These are phyloP conservation scores for Anseranas semipalmata DNA, from an alignment of 2,113 vertebrate genomes.

Conservation along the genomic window DNA sequence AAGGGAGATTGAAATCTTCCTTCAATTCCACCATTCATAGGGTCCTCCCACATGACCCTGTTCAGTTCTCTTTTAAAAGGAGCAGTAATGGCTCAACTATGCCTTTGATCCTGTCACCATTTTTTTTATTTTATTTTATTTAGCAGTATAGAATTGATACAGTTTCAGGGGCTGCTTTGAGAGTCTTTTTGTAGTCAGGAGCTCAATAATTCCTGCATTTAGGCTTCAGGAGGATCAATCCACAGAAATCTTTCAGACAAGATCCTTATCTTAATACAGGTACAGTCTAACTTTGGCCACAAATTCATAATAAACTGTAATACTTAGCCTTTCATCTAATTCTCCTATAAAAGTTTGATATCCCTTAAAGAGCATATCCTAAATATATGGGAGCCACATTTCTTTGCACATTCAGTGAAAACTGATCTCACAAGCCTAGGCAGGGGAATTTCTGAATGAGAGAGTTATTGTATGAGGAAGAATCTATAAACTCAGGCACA, in stretches of 20 bases:
- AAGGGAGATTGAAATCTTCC: conserved; percentile 45
- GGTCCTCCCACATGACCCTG: conserved; percentile 36
- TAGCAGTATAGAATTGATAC: conserved; percentile 37
- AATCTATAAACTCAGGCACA: conserved; percentile 15
- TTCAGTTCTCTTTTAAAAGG: conserved; percentile 34
- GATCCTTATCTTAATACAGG: conserved; percentile 6
- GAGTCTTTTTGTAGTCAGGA: conserved; percentile 57
- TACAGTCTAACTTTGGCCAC: conserved; percentile 12
- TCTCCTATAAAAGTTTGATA: conserved; percentile 38
- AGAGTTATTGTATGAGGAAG: neutral
- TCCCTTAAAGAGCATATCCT: conserved; percentile 45
- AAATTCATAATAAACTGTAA: conserved; percentile 44
- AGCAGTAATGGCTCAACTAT: conserved; percentile 42
- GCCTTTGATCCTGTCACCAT: conserved; percentile 35
- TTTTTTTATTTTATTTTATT: neutral
- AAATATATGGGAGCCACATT: neutral
- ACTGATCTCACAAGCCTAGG: conserved; percentile 15
- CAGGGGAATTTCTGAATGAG: conserved; percentile 23
- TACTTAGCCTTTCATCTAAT: conserved; percentile 48
- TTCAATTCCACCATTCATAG: conserved; percentile 41
- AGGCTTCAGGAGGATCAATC: conserved; percentile 52
- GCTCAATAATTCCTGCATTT: conserved; percentile 59
- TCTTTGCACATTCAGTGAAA: conserved; percentile 34
- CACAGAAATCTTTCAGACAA: conserved; percentile 23
- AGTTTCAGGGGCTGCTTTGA: conserved; percentile 49